These are phyloP conservation scores for Pocillopora damicornis DNA, from an alignment of 64 coral and sea anemone genomes.

Conservation along the genomic window DNA sequence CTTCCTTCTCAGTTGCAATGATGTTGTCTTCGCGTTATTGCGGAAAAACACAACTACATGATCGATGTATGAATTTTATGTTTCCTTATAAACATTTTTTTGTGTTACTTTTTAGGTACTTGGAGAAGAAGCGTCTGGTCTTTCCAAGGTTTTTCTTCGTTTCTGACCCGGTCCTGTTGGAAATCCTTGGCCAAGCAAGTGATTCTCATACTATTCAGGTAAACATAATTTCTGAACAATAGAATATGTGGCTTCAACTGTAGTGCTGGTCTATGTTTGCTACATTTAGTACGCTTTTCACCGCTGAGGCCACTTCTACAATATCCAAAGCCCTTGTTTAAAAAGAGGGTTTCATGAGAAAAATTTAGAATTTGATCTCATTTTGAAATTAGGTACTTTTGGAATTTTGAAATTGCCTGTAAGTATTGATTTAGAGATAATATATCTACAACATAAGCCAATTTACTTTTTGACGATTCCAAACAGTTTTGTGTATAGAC, in stretches of 20 bases:
- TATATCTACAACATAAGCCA: no score
- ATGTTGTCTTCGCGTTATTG: no score
- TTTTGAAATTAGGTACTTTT: no score
- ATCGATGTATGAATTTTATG: no score
- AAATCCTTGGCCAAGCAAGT: constrained; percentile 98
- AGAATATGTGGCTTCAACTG: neutral
- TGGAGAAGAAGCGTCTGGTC: constrained; percentile 94
- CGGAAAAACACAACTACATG: no score
- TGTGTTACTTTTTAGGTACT: constrained; percentile 55
- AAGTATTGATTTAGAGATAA: no score
- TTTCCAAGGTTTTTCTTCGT: constrained; percentile 99
- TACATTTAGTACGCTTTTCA: neutral
- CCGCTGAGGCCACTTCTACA: neutral
- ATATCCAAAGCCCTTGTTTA: neutral
- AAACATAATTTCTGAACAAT: neutral
- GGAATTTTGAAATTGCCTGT: no score
- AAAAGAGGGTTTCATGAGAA: neutral
- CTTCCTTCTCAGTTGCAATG: no score
- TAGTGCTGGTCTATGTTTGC: neutral
- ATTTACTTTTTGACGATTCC: neutral
- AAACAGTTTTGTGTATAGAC: neutral
- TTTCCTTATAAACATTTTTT: no score
- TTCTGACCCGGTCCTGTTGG: constrained; percentile 93
- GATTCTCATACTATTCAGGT: constrained; percentile 99
- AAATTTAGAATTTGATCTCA: neutral